Percentiles rank a stretch among this genome's conserved stretches.
These are phyloP conservation scores for Poicephalus meyeri DNA, from an alignment of 2,113 vertebrate species.

Conservation along the genomic window DNA sequence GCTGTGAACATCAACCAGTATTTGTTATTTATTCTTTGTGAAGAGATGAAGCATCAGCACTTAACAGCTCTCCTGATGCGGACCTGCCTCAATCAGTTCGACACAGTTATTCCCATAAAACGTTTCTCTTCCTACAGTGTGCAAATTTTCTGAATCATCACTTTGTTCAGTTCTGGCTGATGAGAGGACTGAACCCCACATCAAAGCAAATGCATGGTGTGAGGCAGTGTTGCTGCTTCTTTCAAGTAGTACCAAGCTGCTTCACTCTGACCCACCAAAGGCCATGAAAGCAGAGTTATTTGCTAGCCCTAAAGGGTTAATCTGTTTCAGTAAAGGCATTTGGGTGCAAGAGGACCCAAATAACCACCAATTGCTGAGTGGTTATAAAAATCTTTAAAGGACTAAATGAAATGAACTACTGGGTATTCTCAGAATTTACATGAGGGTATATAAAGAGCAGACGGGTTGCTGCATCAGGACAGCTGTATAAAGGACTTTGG, in stretches of 20 bases:
- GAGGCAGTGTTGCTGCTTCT: background rate
- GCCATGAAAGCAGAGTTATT: background rate
- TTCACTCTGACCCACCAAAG: background rate
- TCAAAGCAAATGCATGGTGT: background rate
- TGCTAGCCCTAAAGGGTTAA: background rate
- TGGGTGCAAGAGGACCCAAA: background rate
- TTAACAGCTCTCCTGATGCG: background rate
- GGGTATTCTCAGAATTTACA: background rate
- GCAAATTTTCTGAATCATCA: background rate
- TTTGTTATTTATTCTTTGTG: background rate
- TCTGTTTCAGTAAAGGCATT: background rate
- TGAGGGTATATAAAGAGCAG: background rate
- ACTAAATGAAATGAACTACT: background rate
- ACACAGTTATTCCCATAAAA: background rate
- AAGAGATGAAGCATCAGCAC: background rate
- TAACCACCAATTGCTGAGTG: background rate
- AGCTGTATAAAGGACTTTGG: background rate
- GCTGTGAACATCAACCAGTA: background rate
- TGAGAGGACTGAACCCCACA: background rate
- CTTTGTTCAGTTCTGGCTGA: background rate
- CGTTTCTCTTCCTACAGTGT: background rate
- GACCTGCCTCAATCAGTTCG: fast-evolving
- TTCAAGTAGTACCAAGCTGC: background rate
- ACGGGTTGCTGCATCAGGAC: background rate
- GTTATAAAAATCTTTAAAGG: background rate